Evolutionary conservation across 2,113 vertebrate species (phyloP), one percentile per base, ranked within the genome.

Genomic region (Sorex fumeus): DNA sequence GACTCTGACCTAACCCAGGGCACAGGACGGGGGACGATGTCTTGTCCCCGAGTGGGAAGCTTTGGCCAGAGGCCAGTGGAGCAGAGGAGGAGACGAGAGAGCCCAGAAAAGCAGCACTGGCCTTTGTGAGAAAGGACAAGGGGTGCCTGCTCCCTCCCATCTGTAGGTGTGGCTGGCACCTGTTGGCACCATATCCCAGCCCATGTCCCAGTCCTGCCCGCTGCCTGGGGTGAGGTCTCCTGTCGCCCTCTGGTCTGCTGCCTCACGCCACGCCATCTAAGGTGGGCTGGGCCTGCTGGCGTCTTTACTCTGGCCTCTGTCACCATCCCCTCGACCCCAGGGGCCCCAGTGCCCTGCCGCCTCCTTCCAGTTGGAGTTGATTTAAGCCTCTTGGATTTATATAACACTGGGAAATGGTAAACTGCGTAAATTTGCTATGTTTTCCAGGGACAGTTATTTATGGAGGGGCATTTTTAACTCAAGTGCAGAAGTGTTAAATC

Each of bases 391-490:
- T 96, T 97, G 96, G 97, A 97, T 98, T 98, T 98, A 97, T 97
- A 96, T 94, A 98, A 97, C 95, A 96, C 95, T 96, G 96, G 85
- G 92, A 97, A 98, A 97, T 43, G 95, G 96, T 97, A 98, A 98
- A 98, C 97, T 98, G 96, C 97, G 97, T 98, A 98, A 98, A 98
- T 98, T 98, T 97, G 97, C 96, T 98, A 93, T 98, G 97, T 98
- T 98, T 98, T 98, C 96, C 97, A 96, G 94, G 96, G 96, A 98
- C 97, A 97, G 97, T 98, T 98, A 98, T 98, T 98, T 98, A 98
- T 98, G 96, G 97, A 96, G 96, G 97, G 97, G 96, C 96, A 97
- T 98, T 98, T 98, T 98, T 98, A 98, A 97, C 97, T 98, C 97
- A 97, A 97, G 97, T 98, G 97, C 97, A 95, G 94, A 57, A 97